A percentile compares a stretch with the other conserved stretches of the same genome.
These are phyloP conservation scores for Dipus sagitta DNA, from an alignment of 2,797 vertebrate species.

Conservation along the genomic window DNA sequence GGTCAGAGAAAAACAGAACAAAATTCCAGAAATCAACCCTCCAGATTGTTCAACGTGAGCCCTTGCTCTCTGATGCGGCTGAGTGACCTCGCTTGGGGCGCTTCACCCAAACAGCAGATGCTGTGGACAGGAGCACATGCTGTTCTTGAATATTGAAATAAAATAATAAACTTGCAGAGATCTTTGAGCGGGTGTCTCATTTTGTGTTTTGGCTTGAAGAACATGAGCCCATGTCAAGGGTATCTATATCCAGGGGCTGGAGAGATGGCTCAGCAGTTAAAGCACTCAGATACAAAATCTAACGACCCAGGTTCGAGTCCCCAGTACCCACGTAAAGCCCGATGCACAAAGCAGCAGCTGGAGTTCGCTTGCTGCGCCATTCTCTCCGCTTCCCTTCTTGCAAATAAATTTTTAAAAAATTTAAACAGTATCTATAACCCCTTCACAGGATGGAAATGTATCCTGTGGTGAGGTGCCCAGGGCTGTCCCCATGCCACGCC, in stretches of 20 bases:
- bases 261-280: no score
- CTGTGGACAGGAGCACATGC: constrained; percentile 58
- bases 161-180: constrained; percentile 89
- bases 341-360: no score
- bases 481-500: fast-evolving
- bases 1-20: constrained; percentile 80
- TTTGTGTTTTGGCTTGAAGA: background rate
- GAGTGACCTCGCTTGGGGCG: constrained; percentile 81
- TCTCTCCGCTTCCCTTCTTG: no score
- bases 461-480: fast-evolving
- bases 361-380: no score
- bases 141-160: constrained; percentile 87
- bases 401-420: no score
- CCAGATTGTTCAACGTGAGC: constrained; percentile 71
- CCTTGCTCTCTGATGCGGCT: constrained; percentile 70
- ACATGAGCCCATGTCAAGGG: fast-evolving
- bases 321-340: no score
- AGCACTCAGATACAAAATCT: no score
- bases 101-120: constrained; percentile 74
- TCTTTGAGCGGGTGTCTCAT: constrained; percentile 42
- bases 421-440: no score
- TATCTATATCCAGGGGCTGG: no score
- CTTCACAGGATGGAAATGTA: fast-evolving
- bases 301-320: no score
- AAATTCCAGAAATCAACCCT: constrained; percentile 74